phyloP scores from a whole-genome alignment of 2,113 vertebrate genomes.

The Tetrao urogallus region DNA sequence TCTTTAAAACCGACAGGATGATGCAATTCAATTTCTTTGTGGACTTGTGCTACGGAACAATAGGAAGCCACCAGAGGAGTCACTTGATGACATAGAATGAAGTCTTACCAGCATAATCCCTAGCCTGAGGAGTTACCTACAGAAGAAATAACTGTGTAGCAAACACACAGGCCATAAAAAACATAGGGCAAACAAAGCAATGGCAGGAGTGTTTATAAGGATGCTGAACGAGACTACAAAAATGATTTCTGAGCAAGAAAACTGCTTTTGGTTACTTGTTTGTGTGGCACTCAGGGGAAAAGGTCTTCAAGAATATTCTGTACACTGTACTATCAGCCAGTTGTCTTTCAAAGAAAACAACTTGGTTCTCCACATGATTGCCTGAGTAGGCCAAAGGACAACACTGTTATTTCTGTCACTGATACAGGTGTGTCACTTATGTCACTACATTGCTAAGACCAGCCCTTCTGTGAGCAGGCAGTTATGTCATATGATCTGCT shows the following conservation, averaged over 20 bases:
- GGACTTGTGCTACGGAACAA: neutral
- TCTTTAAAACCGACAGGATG: neutral
- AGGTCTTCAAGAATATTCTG: neutral
- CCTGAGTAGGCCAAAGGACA: neutral
- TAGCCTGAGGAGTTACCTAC: neutral
- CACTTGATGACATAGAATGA: neutral
- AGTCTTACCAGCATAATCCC: neutral
- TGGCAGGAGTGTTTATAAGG: neutral
- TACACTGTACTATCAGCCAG: neutral
- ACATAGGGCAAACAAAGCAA: neutral
- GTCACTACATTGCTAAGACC: neutral
- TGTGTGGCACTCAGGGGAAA: neutral
- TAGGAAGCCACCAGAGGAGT: neutral
- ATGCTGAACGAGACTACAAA: neutral
- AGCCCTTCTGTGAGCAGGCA: neutral
- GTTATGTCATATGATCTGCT: neutral
- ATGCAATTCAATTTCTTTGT: conserved; percentile 12
- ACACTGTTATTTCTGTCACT: neutral
- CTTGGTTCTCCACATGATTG: neutral
- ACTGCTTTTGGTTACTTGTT: neutral
- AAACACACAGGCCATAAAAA: neutral
- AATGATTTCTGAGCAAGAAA: neutral
- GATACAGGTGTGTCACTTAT: neutral
- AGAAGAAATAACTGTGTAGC: neutral
- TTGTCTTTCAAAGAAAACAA: neutral